Evolutionary conservation across 2,888 invertebrate species (phyloP).

Genomic region (Brenthis daphne): DNA sequence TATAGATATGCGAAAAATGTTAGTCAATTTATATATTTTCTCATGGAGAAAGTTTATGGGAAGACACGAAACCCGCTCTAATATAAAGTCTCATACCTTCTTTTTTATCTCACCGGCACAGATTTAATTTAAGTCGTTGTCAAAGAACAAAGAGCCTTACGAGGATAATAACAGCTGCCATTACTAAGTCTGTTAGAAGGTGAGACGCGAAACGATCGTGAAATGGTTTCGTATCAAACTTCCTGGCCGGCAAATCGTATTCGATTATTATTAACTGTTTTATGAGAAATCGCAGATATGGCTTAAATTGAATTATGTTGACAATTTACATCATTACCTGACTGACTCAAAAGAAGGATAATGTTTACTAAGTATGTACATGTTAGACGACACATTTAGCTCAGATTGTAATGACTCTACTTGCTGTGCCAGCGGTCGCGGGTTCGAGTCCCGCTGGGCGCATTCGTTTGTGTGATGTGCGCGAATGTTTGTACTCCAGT

Average conservation of each 20-base stretch:
- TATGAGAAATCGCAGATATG: slow-evolving; percentile 5
- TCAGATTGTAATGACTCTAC: too few species aligned
- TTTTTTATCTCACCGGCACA: too few species aligned
- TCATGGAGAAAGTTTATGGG: too few species aligned
- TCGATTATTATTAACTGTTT: slow-evolving; percentile 14
- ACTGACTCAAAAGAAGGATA: background rate
- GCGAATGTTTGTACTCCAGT: too few species aligned
- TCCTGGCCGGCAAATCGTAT: slow-evolving; percentile 24
- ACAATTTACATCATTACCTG: slow-evolving; percentile 7
- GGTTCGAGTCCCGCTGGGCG: too few species aligned
- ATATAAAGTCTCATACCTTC: background rate
- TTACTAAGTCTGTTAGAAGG: slow-evolving; percentile 15
- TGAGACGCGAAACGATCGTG: slow-evolving; percentile 14
- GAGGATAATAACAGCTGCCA: slow-evolving; percentile 16
- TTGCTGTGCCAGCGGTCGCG: too few species aligned
- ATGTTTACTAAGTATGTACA: too few species aligned
- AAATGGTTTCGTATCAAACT: slow-evolving; percentile 19
- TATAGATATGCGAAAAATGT: too few species aligned
- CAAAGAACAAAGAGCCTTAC: slow-evolving; percentile 21
- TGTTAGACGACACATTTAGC: too few species aligned
- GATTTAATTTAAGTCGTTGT: slow-evolving; percentile 17
- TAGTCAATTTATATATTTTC: too few species aligned
- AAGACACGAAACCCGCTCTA: too few species aligned
- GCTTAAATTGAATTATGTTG: slow-evolving; percentile 12
- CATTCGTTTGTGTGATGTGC: too few species aligned